Conservation (phyloP, 2,888 invertebrate genomes). For the Acrobasis suavella region DNA sequence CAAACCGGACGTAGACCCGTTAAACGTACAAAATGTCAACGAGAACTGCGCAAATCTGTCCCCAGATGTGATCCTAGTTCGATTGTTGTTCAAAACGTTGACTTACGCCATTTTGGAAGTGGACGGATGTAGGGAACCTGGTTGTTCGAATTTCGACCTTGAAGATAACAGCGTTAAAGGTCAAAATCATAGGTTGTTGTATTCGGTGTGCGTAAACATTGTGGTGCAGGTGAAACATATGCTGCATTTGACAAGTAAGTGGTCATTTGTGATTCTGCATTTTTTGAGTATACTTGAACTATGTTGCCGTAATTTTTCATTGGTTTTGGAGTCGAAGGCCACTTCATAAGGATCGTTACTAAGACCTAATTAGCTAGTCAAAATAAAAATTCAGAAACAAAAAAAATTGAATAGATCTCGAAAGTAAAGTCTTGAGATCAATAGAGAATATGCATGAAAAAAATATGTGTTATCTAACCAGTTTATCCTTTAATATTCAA, state of each 20-base stretch:
- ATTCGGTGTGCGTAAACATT: conserved; percentile 68
- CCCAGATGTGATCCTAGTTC: conserved; percentile 84
- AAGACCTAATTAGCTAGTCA: too few species aligned
- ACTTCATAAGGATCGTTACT: too few species aligned
- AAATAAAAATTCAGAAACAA: too few species aligned
- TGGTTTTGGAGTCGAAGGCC: too few species aligned
- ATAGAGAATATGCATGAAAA: too few species aligned
- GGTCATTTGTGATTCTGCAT: too few species aligned
- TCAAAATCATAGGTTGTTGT: conserved; percentile 58
- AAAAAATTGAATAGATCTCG: too few species aligned
- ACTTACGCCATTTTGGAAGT: conserved; percentile 73
- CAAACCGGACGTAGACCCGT: conserved; percentile 80
- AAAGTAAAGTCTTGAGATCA: too few species aligned
- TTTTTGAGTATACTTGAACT: too few species aligned
- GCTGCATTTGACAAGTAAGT: conserved; percentile 76
- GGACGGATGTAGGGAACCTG: conserved; percentile 54
- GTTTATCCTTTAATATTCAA: too few species aligned
- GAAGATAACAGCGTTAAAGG: conserved; percentile 39
- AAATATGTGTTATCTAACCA: too few species aligned
- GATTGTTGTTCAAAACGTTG: conserved; percentile 86
- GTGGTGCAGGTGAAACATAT: conserved; percentile 76
- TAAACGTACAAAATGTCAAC: conserved; percentile 84
- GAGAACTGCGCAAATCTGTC: conserved; percentile 82
- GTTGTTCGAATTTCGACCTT: conserved; percentile 43
- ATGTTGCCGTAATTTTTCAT: too few species aligned